These are phyloP conservation scores for Eucidaris tribuloides DNA, from an alignment of 35 echinoderm and acorn worm species.

Conservation along the genomic window DNA sequence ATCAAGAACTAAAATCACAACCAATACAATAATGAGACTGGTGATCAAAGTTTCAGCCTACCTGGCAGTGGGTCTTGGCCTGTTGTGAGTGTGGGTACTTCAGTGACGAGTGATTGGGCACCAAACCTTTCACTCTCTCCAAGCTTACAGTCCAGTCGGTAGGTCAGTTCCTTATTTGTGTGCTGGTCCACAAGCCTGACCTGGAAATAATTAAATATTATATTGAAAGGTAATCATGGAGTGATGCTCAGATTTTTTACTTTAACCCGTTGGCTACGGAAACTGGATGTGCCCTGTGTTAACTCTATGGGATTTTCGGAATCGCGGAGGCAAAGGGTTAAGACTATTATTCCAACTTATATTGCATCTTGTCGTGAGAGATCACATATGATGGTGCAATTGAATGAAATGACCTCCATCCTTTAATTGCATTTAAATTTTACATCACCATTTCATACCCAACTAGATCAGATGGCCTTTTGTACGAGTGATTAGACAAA, in stretches of 20 bases:
- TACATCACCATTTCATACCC: too few species aligned
- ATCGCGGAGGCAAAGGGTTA: too few species aligned
- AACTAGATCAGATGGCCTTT: too few species aligned
- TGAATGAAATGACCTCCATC: too few species aligned
- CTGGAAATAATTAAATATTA: constrained; percentile 11
- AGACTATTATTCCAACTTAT: not conserved
- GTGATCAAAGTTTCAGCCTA: constrained; percentile 3
- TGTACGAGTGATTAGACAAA: too few species aligned
- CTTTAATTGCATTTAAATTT: too few species aligned
- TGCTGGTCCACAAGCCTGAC: constrained; percentile 30
- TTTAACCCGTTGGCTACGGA: too few species aligned
- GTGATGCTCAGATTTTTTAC: not conserved
- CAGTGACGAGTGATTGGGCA: constrained; percentile 13
- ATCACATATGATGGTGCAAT: too few species aligned
- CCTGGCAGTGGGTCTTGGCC: constrained; percentile 53
- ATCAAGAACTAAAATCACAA: too few species aligned
- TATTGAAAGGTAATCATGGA: not conserved
- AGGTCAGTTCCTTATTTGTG: constrained; percentile 20
- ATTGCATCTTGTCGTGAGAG: not conserved
- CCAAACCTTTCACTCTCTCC: constrained; percentile 28
- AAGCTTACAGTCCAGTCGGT: constrained; percentile 42
- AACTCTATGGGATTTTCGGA: too few species aligned
- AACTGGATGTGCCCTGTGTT: too few species aligned
- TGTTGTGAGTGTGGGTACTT: constrained; percentile 38
- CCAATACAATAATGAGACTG: too few species aligned